phyloP scores from a whole-genome alignment of 2,888 invertebrate species.

The Pterobdella sp. region DNA sequence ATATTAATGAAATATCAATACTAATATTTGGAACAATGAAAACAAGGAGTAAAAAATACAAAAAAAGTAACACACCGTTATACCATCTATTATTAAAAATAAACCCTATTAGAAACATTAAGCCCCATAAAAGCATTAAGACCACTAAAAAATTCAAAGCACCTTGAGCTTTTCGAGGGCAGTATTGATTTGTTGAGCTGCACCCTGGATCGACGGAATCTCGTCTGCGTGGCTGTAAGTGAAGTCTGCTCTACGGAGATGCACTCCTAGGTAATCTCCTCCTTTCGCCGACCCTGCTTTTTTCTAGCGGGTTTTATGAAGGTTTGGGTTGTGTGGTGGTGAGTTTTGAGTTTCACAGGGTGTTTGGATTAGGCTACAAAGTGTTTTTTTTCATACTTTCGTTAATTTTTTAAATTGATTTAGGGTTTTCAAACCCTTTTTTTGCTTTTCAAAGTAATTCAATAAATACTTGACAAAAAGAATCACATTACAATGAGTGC shows the following conservation, averaged over 20 bases:
- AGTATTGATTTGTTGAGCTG: constrained; percentile 66
- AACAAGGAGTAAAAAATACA: neutral
- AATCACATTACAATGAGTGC: no score
- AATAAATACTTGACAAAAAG: no score
- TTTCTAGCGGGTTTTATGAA: constrained; percentile 35
- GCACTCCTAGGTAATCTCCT: constrained; percentile 70
- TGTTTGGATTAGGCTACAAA: no score
- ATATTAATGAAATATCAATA: no score
- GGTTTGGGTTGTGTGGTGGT: no score
- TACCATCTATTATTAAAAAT: neutral
- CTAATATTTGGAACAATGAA: no score
- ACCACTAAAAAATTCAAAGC: constrained; percentile 36
- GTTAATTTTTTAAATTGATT: no score
- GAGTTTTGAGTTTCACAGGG: no score
- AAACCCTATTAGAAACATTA: neutral
- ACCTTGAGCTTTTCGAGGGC: constrained; percentile 58
- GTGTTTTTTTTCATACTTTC: no score
- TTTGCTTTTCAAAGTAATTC: no score
- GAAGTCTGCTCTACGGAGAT: constrained; percentile 83
- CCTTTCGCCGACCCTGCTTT: constrained; percentile 50
- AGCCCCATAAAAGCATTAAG: neutral
- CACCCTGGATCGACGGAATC: constrained; percentile 69
- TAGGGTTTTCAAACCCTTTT: no score
- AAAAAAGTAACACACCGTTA: neutral
- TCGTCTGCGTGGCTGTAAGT: constrained; percentile 64